phyloP scores from a whole-genome alignment of 2,888 invertebrate species.

The Germaria angustata region DNA sequence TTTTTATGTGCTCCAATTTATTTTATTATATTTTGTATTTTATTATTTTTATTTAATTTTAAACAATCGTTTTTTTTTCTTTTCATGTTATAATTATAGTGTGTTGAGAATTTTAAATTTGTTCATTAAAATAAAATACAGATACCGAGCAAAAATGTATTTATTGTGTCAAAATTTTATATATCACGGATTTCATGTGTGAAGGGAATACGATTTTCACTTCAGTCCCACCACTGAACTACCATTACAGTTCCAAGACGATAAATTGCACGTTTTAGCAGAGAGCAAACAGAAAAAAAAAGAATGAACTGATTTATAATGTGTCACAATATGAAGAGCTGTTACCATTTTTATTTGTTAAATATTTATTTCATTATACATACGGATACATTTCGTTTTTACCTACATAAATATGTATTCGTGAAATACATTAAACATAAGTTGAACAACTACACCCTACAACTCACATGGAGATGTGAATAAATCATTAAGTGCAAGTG shows the following conservation, averaged over 20 bases:
- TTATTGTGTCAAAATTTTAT: slow-evolving; percentile 65
- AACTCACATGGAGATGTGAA: not conserved
- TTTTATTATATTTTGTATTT: slow-evolving; percentile 49
- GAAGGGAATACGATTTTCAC: slow-evolving; percentile 43
- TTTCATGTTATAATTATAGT: slow-evolving; percentile 60
- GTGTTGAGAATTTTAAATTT: slow-evolving; percentile 59
- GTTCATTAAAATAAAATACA: not conserved
- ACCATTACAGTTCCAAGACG: not conserved
- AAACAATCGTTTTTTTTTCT: slow-evolving; percentile 40
- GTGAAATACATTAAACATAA: slow-evolving; percentile 44
- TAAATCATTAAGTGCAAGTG: slow-evolving; percentile 11
- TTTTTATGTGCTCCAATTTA: slow-evolving; percentile 57
- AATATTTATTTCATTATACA: slow-evolving; percentile 50
- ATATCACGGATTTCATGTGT: slow-evolving; percentile 60
- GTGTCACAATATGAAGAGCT: slow-evolving; percentile 63
- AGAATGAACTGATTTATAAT: slow-evolving; percentile 62
- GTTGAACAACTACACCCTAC: not conserved
- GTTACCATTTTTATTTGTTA: slow-evolving; percentile 31
- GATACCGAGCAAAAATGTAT: slow-evolving; percentile 29
- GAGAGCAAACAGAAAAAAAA: slow-evolving; percentile 1
- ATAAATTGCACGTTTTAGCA: slow-evolving; percentile 55
- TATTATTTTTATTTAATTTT: slow-evolving; percentile 53
- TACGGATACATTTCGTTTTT: slow-evolving; percentile 25
- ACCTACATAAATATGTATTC: not conserved
- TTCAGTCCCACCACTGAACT: not conserved